Base-by-base conservation (phyloP, 2,888 invertebrate genomes). In the Euproctis similis region DNA sequence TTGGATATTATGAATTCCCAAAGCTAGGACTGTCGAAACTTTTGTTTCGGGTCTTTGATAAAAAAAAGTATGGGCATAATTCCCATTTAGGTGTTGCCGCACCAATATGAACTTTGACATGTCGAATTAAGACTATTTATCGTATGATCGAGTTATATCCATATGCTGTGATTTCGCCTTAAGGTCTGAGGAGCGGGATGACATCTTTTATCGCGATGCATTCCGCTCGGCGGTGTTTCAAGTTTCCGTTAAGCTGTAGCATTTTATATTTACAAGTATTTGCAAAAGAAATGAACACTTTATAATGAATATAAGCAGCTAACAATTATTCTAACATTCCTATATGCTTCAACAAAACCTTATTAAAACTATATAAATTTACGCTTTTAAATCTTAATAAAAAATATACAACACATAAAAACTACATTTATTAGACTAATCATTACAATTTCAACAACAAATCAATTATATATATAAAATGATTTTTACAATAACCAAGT, bases 151-250 rank as follows among this genome's bases (percentile, higher is more conserved):
- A 14, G 8, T 9, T 11, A 19, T 44, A 39, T 45, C 42, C 47
- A 61, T 58, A 57, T 62, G 60, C 59, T 59, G 65, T 56, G 63
- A 56, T 70, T 72, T 72, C 46, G 65, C 63, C 54, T 64, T 68
- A 62, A 60, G 59, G 66, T 67, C 66, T 59, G 60, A 62, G 69
- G 71, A 74, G 78, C 72, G 69, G 76, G 77, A 78, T 81, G 81
- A 81, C 80, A 81, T 81, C 75, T 68, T 80, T 80, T 80, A 82
- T 82, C 80, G 69, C 70, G 73, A 77, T 73, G 74, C 75, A 80
- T 81, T 81, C 77, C 74, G 57, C 60, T 65, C 61, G 47, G 53
- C 60, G 63, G 65, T 69, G 68, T 73, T 67, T 39, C 34, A 53
- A 67, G 64, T 61, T 67, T 64, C 52, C 59, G 55, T 59, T 59